phyloP scores from a whole-genome alignment of 2,113 vertebrate species.

The Gobio gobio region DNA sequence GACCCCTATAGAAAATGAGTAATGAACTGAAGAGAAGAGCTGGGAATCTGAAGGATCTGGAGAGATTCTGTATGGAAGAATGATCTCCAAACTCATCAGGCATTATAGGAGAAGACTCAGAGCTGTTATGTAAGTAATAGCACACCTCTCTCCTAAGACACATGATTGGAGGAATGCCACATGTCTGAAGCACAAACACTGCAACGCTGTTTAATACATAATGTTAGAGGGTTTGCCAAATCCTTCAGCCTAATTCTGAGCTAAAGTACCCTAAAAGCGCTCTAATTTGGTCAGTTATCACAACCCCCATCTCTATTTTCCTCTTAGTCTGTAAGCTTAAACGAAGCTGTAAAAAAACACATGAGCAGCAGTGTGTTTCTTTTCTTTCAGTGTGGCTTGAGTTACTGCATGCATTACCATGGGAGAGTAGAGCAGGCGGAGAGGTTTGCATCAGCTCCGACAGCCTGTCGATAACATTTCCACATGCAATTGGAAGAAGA shows the following conservation, averaged over 20 bases:
- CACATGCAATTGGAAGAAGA: conserved; percentile 29
- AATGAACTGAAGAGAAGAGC: too few relatives aligned
- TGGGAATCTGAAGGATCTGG: too few relatives aligned
- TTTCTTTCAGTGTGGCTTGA: neutral
- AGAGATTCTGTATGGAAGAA: too few relatives aligned
- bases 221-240: neutral
- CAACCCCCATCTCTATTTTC: neutral
- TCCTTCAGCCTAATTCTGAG: neutral
- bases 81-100: too few relatives aligned
- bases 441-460: neutral
- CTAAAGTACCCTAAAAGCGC: neutral
- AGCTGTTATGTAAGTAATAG: too few relatives aligned
- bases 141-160: too few relatives aligned
- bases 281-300: neutral
- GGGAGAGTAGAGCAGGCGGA: neutral
- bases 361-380: neutral
- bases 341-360: neutral
- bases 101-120: too few relatives aligned
- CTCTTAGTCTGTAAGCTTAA: neutral
- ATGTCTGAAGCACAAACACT: too few relatives aligned
- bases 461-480: conserved; percentile 1
- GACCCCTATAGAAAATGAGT: too few relatives aligned
- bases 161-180: too few relatives aligned
- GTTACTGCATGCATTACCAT: neutral
- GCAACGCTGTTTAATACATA: neutral